Evolutionary conservation across 2,888 invertebrate species (phyloP), one percentile per base, ranked within the genome.

Genomic region (Pharmacophagus antenor): DNA sequence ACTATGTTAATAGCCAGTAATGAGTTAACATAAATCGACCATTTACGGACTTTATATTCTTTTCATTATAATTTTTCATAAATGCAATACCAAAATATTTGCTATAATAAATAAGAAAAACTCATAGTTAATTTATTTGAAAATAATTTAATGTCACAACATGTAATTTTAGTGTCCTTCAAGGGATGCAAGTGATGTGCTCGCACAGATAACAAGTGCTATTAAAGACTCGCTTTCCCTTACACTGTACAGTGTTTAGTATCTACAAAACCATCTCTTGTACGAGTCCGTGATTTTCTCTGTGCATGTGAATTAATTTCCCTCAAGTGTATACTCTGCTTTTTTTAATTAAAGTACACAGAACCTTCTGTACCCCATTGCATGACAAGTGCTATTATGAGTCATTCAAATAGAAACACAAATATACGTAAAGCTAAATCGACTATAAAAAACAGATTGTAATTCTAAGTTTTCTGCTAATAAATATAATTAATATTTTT

Each of bases 311-410:
- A 58, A 44, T 44, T 50, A 56, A 56, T 44, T 51, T 44, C 22
- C 20, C 23, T 18, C 8, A 56, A 56, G 48, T 49, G 48, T 17
- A 17, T 41, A 47, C 56, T 56, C 48, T 18, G 20, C 23, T 56
- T 56, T 27, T 31, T 51, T 48, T 56, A 56, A 56, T 56, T 56
- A 56, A 41, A 56, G 41, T 47, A 23, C 31, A 47, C 17, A 56
- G 31, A 31, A 55, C 22, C 37, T 55, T 47, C 37, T 55, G 17
- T 47, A 22, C 10, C 18, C 18, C 8, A 44, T 20, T 44, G 17
- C 31, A 12, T 31, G 31, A 10, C 31, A 31, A 31, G 12, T 15
- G 31, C 15, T 31, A 15, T 31, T 31, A 31, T 31, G 31, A 31
- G 15, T 31, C 15, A 31, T 10, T n/a, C n/a, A 27, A 27, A 27